Evolutionary conservation across 2,797 vertebrate genomes (phyloP).

Genomic region (Onychomys torridus): DNA sequence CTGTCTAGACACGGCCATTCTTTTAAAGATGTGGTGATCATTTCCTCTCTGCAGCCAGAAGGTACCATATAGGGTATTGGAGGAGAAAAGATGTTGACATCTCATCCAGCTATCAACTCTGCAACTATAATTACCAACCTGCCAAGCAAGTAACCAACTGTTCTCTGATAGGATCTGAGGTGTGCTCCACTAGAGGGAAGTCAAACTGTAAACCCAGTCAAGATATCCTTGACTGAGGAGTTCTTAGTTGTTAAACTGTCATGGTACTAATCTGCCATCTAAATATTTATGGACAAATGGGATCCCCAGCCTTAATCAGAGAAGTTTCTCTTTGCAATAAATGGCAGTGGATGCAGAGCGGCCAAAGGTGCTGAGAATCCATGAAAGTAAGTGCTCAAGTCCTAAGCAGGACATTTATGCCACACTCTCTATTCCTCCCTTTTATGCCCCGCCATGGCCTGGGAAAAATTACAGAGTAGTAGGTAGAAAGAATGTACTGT

Average conservation of each 20-base stretch:
- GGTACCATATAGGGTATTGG: too few relatives aligned
- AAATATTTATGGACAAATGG: neutral
- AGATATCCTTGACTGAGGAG: neutral
- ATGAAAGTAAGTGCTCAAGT: too few relatives aligned
- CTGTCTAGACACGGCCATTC: neutral
- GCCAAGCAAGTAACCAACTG: neutral
- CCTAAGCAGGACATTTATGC: neutral
- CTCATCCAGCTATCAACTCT: neutral
- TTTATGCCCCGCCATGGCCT: neutral
- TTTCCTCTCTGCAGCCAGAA: neutral
- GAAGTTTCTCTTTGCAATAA: neutral
- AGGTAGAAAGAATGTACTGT: neutral
- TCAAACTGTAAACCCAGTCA: neutral
- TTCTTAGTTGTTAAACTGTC: neutral
- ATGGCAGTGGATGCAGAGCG: neutral
- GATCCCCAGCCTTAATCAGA: neutral
- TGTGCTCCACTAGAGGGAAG: neutral
- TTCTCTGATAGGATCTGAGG: neutral
- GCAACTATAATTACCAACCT: neutral
- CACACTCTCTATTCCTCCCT: neutral
- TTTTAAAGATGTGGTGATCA: neutral
- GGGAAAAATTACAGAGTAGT: neutral
- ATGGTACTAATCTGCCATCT: neutral
- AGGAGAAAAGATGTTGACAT: neutral
- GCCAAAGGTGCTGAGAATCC: neutral